Base-by-base conservation (phyloP, 2,888 invertebrate species). In the Hesperia comma region DNA sequence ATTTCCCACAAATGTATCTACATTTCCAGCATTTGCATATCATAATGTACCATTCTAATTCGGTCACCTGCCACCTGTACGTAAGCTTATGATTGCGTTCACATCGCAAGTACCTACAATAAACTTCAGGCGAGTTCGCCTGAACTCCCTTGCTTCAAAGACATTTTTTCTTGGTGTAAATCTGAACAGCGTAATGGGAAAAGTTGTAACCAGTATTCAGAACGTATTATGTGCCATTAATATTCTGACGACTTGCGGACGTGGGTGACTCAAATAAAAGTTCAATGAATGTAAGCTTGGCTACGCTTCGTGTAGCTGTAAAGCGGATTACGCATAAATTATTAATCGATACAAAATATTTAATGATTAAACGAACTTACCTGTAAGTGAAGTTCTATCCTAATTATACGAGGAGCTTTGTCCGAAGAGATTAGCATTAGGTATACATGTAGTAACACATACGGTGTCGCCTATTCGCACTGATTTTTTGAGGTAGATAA, bases 191-290 rank as follows among this genome's bases (percentile, higher is more conserved):
- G 83, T 92, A 92, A 91, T 91, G 88, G 90, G 90, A 92, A 92
- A 92, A 92, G 91, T 92, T 92, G 85, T 89, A 90, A 89, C 85
- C 91, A 90, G 91, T 90, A 90, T 92, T 89, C 87, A 78, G 84
- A 87, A 87, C 85, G 86, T 88, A 90, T 90, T 90, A 89, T 86
- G 82, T 84, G 79, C 83, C 85, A 90, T 92, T 91, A 90, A 91
- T 90, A 91, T 91, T 91, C 89, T 83, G 86, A 84, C 82, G 84
- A 86, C 85, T 84, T 81, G 80, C 76, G 83, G 81, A 77, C 84
- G 81, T 75, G 75, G 83, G 79, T 75, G 82, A 84, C 83, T 87
- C 85, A 79, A 46, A 87, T 85, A 83, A 86, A 88, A 87, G 85
- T 89, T 87, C 82, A 84, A 86, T 87, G 83, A 81, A 83, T 83